A percentile compares a stretch with the other conserved stretches of the same genome.
Conservation (phyloP, 2,888 invertebrate species). For the Autographa gamma region DNA sequence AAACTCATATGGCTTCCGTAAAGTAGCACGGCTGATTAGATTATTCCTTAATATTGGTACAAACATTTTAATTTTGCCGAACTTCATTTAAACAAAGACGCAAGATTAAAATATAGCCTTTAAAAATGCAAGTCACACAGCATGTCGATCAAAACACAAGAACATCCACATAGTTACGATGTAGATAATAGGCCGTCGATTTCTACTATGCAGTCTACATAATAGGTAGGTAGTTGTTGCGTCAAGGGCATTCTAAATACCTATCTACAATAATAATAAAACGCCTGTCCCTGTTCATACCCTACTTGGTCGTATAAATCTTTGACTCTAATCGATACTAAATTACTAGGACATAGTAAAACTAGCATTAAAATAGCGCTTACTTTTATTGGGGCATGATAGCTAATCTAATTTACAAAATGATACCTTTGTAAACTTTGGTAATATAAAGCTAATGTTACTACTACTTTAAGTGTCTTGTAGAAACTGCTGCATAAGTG, state of each 20-base stretch:
- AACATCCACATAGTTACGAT: background rate
- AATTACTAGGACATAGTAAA: background rate
- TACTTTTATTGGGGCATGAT: background rate
- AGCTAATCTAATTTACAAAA: background rate
- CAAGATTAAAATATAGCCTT: background rate
- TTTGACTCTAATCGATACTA: too few relatives aligned
- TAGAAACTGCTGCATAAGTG: background rate
- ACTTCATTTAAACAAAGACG: too few relatives aligned
- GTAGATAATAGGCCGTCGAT: background rate
- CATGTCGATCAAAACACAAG: background rate
- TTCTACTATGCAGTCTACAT: background rate
- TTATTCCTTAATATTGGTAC: too few relatives aligned
- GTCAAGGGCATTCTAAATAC: slow-evolving; percentile 4
- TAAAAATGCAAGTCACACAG: background rate
- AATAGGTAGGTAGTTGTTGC: background rate
- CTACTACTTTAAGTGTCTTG: background rate
- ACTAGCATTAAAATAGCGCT: background rate
- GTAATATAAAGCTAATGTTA: background rate
- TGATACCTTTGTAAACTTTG: background rate
- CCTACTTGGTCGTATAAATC: background rate
- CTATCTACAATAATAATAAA: background rate
- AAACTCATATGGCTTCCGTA: too few relatives aligned
- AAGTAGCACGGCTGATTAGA: too few relatives aligned
- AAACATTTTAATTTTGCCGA: too few relatives aligned
- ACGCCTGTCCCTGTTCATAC: background rate